Evolutionary conservation across 2,888 invertebrate species (phyloP), one percentile per base, ranked within the genome.

Genomic region (Cantharis nigra): DNA sequence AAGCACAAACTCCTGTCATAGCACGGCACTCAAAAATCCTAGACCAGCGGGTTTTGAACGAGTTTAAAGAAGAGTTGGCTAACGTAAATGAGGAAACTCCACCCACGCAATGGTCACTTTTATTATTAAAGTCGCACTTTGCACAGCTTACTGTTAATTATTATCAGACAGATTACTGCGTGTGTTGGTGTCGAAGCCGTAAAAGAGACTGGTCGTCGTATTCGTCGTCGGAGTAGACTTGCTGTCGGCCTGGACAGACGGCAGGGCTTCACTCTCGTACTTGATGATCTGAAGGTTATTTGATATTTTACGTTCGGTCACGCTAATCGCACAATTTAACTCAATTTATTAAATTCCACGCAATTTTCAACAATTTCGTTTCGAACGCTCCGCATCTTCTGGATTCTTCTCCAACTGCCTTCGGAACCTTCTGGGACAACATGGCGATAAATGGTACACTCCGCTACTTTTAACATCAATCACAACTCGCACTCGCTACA

Each of bases 41-140:
- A 79, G 73, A 76, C 76, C 76, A 70, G 74, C 74, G 65, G 76
- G 78, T 78, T 78, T 67, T 71, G 78, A 78, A 74, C 75, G 70
- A 72, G 75, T 72, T 72, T 69, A 74, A 71, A 72, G 80, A 80
- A 81, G 81, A 80, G 82, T 81, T 79, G 82, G 82, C 81, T 82
- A 78, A 82, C 85, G 86, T 85, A 87, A 87, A 87, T 87, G 85
- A 87, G 86, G 86, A 87, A 86, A 87, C 83, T 82, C 82, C 85
- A 83, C 83, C 86, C 84, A 86, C 86, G 83, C 85, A 78, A 81
- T 83, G 79, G 80, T 84, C 83, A 83, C 81, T 83, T 83, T 84
- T 84, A 82, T 84, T 83, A 82, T 83, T 83, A 83, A 83, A 83
- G 81, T 82, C 82, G 83, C 83, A 81, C 80, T 83, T 83, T 81